A percentile compares a stretch with the other conserved stretches of the same genome.
These are phyloP conservation scores for Ferdinandea cuprea DNA, from an alignment of 2,888 invertebrate genomes.

Conservation along the genomic window DNA sequence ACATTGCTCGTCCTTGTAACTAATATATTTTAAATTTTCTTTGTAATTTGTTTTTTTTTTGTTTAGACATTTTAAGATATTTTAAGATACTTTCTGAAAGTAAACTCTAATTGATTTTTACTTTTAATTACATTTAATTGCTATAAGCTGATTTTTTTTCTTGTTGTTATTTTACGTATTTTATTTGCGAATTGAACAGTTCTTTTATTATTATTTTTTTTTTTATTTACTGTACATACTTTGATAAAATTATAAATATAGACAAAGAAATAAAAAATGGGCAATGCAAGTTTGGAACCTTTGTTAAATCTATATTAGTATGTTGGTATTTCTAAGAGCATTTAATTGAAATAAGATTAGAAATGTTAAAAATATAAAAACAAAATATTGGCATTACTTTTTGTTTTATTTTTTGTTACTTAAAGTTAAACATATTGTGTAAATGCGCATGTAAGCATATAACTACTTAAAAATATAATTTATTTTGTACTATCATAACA, in stretches of 20 bases:
- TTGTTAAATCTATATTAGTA: too few species aligned
- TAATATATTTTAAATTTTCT: neutral
- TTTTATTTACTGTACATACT: neutral
- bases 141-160: neutral
- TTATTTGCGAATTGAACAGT: neutral
- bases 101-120: constrained; percentile 14
- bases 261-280: neutral
- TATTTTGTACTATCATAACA: constrained; percentile 55
- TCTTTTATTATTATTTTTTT: too few species aligned
- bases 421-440: neutral
- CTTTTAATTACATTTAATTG: constrained; percentile 3
- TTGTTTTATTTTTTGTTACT: neutral
- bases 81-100: constrained; percentile 1
- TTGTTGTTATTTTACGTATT: constrained; percentile 12
- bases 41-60: constrained; percentile 21
- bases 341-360: too few species aligned
- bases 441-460: neutral
- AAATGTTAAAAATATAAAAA: too few species aligned
- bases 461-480: neutral
- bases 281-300: too few species aligned
- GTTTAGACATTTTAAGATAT: constrained; percentile 7
- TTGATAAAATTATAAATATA: neutral
- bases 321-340: too few species aligned
- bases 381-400: neutral
- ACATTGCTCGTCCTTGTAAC: neutral